Conservation (phyloP, 2,797 vertebrate genomes). For the Crocidura indochinensis region DNA sequence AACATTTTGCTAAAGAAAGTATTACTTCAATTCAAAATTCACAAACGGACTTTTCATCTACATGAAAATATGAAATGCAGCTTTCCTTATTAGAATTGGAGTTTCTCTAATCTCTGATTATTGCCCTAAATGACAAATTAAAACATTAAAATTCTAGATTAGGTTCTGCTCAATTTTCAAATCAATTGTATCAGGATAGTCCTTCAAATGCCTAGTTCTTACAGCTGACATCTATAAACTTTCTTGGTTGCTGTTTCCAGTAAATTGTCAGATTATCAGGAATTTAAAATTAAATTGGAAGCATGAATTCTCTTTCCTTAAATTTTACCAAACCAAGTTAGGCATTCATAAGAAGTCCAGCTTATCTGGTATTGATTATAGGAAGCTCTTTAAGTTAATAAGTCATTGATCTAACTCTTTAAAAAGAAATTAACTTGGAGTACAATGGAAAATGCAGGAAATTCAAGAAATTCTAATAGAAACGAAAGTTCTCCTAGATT, state of each 20-base stretch:
- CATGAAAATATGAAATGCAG: constrained; percentile 2
- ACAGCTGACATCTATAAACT: neutral
- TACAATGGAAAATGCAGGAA: neutral
- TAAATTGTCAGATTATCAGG: neutral
- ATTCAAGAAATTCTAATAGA: constrained; percentile 8
- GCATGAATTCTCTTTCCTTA: neutral
- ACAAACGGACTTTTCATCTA: neutral
- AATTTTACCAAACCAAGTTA: constrained; percentile 38
- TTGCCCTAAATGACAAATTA: constrained; percentile 52
- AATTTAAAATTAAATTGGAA: constrained; percentile 27
- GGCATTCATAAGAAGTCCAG: neutral
- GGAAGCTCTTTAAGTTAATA: constrained; percentile 76
- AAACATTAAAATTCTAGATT: constrained; percentile 63
- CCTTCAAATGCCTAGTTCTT: constrained; percentile 21
- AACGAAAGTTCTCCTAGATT: constrained; percentile 31
- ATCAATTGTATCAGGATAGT: constrained; percentile 10
- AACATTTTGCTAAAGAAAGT: neutral
- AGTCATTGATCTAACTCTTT: constrained; percentile 55
- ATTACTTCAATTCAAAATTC: neutral
- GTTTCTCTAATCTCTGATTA: neutral
- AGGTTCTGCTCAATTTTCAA: constrained; percentile 33
- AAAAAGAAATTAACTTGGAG: constrained; percentile 33
- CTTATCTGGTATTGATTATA: constrained; percentile 23
- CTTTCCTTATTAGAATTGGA: neutral
- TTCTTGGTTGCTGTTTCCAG: constrained; percentile 21